These are phyloP conservation scores for Lacerta viridis DNA, from an alignment of 2,797 vertebrate species.

Conservation along the genomic window DNA sequence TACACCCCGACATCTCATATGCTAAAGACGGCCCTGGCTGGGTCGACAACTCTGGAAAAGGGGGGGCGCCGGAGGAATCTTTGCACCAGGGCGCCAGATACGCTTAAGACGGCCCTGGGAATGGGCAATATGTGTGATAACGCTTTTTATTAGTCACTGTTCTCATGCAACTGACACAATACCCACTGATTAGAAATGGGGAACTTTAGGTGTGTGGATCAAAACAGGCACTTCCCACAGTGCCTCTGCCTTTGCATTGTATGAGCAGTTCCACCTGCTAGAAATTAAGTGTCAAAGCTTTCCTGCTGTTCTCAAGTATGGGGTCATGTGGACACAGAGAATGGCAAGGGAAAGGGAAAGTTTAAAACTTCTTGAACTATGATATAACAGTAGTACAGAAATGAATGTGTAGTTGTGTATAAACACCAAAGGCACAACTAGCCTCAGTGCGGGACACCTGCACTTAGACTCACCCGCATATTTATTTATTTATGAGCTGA, in stretches of 20 bases:
- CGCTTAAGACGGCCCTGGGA: too few relatives aligned
- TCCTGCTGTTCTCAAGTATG: neutral
- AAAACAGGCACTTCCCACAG: neutral
- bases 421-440: neutral
- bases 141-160: too few relatives aligned
- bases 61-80: too few relatives aligned
- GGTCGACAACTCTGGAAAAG: too few relatives aligned
- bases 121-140: too few relatives aligned
- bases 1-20: too few relatives aligned
- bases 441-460: neutral
- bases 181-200: neutral
- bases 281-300: neutral
- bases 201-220: neutral
- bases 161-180: too few relatives aligned
- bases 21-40: too few relatives aligned
- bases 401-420: neutral
- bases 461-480: neutral
- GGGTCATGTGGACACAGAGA: neutral
- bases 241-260: neutral
- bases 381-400: neutral
- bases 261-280: neutral
- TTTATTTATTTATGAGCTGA: too few relatives aligned
- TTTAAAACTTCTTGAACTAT: neutral
- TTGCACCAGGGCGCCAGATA: too few relatives aligned
- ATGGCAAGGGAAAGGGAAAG: neutral